Base-by-base conservation (phyloP, 2,797 vertebrate genomes). In the Karalla daura region DNA sequence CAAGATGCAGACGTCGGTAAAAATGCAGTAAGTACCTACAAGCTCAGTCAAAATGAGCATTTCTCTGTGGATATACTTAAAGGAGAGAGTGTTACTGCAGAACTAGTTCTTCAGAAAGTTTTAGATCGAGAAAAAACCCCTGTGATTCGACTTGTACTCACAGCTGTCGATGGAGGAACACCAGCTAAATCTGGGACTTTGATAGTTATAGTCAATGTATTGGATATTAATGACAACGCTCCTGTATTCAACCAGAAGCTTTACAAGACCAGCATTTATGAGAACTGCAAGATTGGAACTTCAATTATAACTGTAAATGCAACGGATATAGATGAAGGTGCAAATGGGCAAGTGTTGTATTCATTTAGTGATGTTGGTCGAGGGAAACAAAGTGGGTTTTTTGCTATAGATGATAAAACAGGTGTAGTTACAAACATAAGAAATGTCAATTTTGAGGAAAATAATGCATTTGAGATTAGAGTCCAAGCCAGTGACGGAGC, bases 271-370 rank as follows among this genome's bases (percentile, higher is more conserved):
- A 28, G 15, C 3, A 25, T 47, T 2, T 18, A 17, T 47, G 45
- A 47, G 15, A 33, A 33, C 13, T 10, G 9, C 6, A 21, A 44
- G 21, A 23, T 23, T 5, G 41, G 41, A 1, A 44, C 41, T 21
- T 23, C 41, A 6, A 44, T 44, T 11, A 23, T 44, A 44, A 23
- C 10, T 2, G 11, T 7, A 30, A 30, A 30, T 30, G 28, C 28
- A 6, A 30, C 28, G 10, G 41, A 44, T 23, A 32, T 76, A 20
- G 91, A 93, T 37, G 77, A 49, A 1, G 88, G 89, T 0, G 2
- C 11, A 3, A 91, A 93, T 7, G 92, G 94, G 35, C 80, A 95
- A 14, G 70, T 96, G 5, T 70, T 47, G 2, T 96, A 94, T 74
- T 89, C 76, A 0, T 90, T 96, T 5, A 84, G 64, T n/a, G 53